phyloP scores from a whole-genome alignment of 1,140 invertebrate species.

The Drosophila mojavensis region DNA sequence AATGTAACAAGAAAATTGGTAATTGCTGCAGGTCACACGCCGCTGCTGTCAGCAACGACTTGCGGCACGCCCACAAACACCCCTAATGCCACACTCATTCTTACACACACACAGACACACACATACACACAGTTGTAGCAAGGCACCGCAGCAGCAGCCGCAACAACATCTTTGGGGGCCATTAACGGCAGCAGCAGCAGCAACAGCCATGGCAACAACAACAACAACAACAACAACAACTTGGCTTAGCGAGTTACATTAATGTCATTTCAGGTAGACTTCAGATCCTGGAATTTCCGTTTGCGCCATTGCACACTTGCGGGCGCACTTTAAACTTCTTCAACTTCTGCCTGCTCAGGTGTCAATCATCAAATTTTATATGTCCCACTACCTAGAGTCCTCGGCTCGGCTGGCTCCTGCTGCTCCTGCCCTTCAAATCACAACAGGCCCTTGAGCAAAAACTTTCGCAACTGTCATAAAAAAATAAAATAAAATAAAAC shows the following conservation, averaged over 20 bases:
- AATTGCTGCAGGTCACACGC: constrained; percentile 71
- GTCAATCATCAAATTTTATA: constrained; percentile 58
- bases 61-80: constrained; percentile 28
- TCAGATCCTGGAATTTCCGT: constrained; percentile 10
- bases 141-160: constrained; percentile 49
- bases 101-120: not conserved
- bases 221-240: constrained; percentile 2
- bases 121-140: constrained; percentile 24
- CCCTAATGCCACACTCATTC: constrained; percentile 8
- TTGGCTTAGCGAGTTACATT: constrained; percentile 49
- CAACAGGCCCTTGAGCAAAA: constrained; percentile 31
- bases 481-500: constrained; percentile 17
- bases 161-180: constrained; percentile 63
- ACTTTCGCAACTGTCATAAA: constrained; percentile 38
- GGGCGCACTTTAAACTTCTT: constrained; percentile 29
- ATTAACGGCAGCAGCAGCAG: constrained; percentile 51
- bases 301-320: constrained; percentile 39
- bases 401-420: too few species aligned
- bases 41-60: constrained; percentile 36
- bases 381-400: constrained; percentile 21
- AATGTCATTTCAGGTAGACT: constrained; percentile 60
- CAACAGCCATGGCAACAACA: not conserved
- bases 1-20: constrained; percentile 75
- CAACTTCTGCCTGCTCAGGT: constrained; percentile 34
- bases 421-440: constrained; percentile 38